phyloP scores from a whole-genome alignment of 2,797 vertebrate species.

The Malurus leucopterus region DNA sequence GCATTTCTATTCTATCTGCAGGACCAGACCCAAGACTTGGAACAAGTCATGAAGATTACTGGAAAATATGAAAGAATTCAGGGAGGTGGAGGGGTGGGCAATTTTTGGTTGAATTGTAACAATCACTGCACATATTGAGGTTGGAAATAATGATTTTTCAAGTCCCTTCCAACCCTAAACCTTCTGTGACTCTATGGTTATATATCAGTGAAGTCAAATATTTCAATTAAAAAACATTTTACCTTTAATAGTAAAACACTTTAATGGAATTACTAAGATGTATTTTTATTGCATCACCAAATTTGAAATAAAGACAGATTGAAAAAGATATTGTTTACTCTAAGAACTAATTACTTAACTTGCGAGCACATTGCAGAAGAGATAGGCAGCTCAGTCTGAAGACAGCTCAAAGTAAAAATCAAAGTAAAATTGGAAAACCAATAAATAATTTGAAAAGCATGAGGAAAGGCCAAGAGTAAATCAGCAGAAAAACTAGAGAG shows the following conservation, averaged over 20 bases:
- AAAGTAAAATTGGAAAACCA: background rate
- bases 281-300: background rate
- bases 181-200: background rate
- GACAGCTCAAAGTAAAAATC: background rate
- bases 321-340: background rate
- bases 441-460: background rate
- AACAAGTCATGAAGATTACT: background rate
- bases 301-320: background rate
- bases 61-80: background rate
- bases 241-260: background rate
- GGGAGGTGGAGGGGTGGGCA: rapidly evolving
- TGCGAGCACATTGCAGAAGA: background rate
- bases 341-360: background rate
- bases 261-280: background rate
- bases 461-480: background rate
- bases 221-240: background rate
- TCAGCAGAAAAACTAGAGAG: background rate
- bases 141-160: background rate
- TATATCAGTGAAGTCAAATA: background rate
- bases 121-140: background rate
- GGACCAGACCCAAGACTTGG: background rate
- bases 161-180: background rate
- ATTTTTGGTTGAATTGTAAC: background rate
- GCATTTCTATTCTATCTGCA: background rate
- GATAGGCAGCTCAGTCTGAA: background rate